Evolutionary conservation across 2,797 vertebrate species (phyloP), one percentile per base, ranked within the genome.

Genomic region (Spinus pinus): DNA sequence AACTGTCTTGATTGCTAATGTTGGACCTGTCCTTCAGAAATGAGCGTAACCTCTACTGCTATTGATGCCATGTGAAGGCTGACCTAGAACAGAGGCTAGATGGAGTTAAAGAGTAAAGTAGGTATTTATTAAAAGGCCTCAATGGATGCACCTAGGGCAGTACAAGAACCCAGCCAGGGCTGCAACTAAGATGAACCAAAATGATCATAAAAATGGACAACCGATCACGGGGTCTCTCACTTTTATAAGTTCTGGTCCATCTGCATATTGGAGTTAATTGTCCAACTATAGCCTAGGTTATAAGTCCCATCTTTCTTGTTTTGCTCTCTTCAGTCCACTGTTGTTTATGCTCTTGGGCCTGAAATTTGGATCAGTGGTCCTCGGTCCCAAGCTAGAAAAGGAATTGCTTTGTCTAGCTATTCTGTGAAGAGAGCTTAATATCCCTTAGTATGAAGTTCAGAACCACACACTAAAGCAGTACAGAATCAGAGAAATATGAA

Each of bases 161-260:
- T 61, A 21, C 27, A 41, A 10, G 58, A 61, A 3, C 58, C 37
- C 37, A 61, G 37, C 58, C 58, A 61, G 27, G 9, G 19, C 37
- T 61, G 41, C 27, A 61, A 9, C 20, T 14, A 61, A 15, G 27
- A 15, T 61, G 37, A 61, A 15, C 37, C 58, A 41, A 30, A 61
- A 22, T 41, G 27, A 9, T 61, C 27, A 30, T 37, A 61, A 61
- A 39, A 61, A 30, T 8, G 20, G 7, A 15, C 1, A 1, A 11
- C 9, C 0, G 1, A 14, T 41, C 37, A 61, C 1, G 1, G 4
- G 7, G 9, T 41, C 37, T 61, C 58, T 30, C 20, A 61, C 14
- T 61, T 30, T 15, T 30, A 11, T 30, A 41, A 22, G 13, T 61
- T 41, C 58, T 61, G 20, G 4, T 61, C 14, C 14, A 22, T 41